phyloP scores from a whole-genome alignment of 1,140 invertebrate species.

The Heliconius hewitsoni region DNA sequence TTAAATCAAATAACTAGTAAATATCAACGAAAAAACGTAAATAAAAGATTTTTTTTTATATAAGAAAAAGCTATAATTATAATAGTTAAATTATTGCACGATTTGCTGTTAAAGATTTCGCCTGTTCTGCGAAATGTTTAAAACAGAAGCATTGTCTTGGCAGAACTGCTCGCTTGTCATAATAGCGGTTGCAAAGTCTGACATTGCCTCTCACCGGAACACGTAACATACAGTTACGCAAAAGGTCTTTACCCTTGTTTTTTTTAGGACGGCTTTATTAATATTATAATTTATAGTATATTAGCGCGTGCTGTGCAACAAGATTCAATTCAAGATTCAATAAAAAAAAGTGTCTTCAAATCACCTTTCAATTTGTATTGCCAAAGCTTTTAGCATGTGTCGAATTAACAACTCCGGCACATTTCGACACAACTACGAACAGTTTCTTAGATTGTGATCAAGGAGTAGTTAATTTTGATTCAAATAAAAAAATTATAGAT shows the following conservation, averaged over 20 bases:
- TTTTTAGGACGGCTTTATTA: constrained; percentile 73
- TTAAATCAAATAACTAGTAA: too few relatives aligned
- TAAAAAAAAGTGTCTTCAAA: constrained; percentile 29
- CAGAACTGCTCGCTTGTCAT: constrained; percentile 61
- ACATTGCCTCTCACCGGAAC: constrained; percentile 77
- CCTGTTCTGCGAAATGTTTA: constrained; percentile 32
- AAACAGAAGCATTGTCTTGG: constrained; percentile 48
- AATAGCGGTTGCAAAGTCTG: constrained; percentile 70
- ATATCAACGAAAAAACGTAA: too few relatives aligned
- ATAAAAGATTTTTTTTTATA: too few relatives aligned
- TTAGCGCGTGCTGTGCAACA: constrained; percentile 47
- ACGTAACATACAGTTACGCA: constrained; percentile 75
- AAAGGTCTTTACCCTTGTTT: constrained; percentile 80
- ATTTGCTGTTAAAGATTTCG: constrained; percentile 27
- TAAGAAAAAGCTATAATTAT: constrained; percentile 1
- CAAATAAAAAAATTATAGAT: not conserved
- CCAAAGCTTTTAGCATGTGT: constrained; percentile 54
- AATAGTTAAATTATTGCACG: constrained; percentile 20
- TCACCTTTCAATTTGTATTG: constrained; percentile 59
- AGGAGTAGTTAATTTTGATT: not conserved
- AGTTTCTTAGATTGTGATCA: constrained; percentile 10
- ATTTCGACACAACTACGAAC: constrained; percentile 23
- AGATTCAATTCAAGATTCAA: not conserved
- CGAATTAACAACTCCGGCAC: constrained; percentile 29
- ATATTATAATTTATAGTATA: constrained; percentile 70